A percentile compares a stretch with the other conserved stretches of the same genome.
Conservation (phyloP, 1,140 invertebrate genomes). For the Pygmarrhopalites habei region DNA sequence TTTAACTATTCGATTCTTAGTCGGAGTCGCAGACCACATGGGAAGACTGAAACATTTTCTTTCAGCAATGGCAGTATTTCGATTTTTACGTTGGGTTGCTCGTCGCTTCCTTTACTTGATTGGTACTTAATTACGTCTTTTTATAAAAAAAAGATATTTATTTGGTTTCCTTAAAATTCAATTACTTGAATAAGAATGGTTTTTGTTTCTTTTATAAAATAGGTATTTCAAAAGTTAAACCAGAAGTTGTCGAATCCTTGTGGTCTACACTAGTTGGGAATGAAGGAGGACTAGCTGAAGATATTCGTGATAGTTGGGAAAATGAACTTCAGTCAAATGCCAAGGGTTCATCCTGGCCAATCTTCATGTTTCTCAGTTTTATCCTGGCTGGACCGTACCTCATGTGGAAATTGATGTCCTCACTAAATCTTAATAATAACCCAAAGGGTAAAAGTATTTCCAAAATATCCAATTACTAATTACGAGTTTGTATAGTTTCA, state of each 20-base stretch:
- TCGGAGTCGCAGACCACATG: constrained; percentile 92
- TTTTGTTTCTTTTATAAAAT: not conserved
- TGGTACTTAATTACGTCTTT: constrained; percentile 51
- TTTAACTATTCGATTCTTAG: too few species aligned
- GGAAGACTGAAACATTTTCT: constrained; percentile 73
- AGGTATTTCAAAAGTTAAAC: constrained; percentile 39
- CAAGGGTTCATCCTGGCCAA: constrained; percentile 48
- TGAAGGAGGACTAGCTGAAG: constrained; percentile 31
- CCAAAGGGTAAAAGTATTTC: constrained; percentile 16
- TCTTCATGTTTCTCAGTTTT: constrained; percentile 71
- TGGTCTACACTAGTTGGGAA: constrained; percentile 21
- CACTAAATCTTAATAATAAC: constrained; percentile 39
- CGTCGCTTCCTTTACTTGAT: constrained; percentile 62
- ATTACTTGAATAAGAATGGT: too few species aligned
- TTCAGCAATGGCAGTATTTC: constrained; percentile 72
- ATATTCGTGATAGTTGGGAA: constrained; percentile 32
- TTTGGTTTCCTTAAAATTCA: not conserved
- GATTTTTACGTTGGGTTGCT: constrained; percentile 69
- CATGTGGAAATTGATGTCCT: constrained; percentile 73
- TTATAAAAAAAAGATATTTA: not conserved
- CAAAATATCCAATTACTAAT: too few species aligned
- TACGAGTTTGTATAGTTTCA: too few species aligned
- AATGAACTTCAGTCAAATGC: constrained; percentile 19
- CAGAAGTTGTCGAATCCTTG: constrained; percentile 32
- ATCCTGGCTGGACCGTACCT: constrained; percentile 84